Base-by-base conservation (phyloP, 2,113 vertebrate genomes). In the Sarotherodon lohbergeri region DNA sequence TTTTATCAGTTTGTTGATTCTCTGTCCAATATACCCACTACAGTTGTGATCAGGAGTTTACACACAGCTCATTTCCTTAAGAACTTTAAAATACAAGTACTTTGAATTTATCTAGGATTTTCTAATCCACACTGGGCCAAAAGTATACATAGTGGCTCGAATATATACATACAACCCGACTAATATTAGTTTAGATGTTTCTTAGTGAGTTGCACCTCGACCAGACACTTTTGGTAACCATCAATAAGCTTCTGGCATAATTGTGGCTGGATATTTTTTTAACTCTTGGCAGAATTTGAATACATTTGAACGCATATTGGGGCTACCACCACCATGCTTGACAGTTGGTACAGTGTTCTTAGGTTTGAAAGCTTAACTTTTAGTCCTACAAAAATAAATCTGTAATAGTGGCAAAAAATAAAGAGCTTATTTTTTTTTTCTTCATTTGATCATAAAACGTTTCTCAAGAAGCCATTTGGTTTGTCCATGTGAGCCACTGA, bases 71-170 rank as follows among this genome's bases (percentile, higher is more conserved):
- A 0, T 43, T 46, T 46, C 13, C 46, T 17, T 46, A 73, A 73
- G 13, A 27, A 73, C 41, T 17, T 73, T 27, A 73, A 46, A 73
- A 16, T 17, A 46, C 22, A 10, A 73, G 39, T 46, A 73, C 0
- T 73, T 71, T 43, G 7, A 41, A 9, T 0, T 43, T 41, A 9
- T 71, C 36, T 41, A 4, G 63, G 63, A 1, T 24, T 3, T 68
- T 66, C 34, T 39, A 39, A 39, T 39, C 1, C 61, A 13, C 61
- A 1, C 61, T n/a, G 61, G 34, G 34, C 19, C 10, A 63, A 63
- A 63, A 36, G 36, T 0, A 12, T 34, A 36, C 32, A 12, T 1
- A 0, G 32, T 0, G 0, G 34, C 34, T 68, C 0, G 2, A 71
- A 43, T 71, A 24, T 27, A 43, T 27, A 43, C 36, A 16, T 16